Conservation (phyloP, 2,888 invertebrate genomes). For the Spatulosminthurus flaviceps region DNA sequence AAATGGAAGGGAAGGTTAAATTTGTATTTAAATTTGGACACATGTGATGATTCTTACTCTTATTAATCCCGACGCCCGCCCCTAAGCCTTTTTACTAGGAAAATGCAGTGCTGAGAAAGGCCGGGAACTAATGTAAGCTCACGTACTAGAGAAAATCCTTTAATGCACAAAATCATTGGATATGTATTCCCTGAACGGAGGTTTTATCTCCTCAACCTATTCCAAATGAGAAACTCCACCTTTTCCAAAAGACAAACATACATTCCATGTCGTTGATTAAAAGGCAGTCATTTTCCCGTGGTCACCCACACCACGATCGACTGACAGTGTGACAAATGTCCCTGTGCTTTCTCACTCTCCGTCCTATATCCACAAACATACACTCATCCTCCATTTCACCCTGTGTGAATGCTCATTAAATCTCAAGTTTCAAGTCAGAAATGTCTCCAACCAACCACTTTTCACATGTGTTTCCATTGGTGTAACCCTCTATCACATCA, state of each 20-base stretch:
- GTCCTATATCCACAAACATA: background rate
- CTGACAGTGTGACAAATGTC: conserved; percentile 59
- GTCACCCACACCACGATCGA: conserved; percentile 55
- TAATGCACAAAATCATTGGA: no score
- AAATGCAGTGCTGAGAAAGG: no score
- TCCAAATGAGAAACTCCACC: conserved; percentile 2
- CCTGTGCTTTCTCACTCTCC: conserved; percentile 22
- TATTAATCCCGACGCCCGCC: no score
- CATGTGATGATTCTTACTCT: no score
- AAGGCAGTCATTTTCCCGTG: conserved; percentile 58
- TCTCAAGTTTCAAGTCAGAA: conserved; percentile 11
- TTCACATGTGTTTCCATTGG: background rate
- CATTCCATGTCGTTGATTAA: conserved; percentile 56
- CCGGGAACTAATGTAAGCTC: no score
- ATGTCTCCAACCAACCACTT: background rate
- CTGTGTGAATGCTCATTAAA: conserved; percentile 43
- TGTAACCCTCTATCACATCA: no score
- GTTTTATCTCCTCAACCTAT: background rate
- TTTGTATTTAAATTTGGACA: no score
- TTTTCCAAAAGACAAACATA: conserved; percentile 13
- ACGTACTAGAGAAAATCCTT: no score
- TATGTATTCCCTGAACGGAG: no score
- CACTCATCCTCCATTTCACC: conserved; percentile 1
- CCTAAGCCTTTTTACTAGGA: no score
- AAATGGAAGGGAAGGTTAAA: no score